phyloP scores from a whole-genome alignment of 2,797 vertebrate genomes.

The Sylvia borin region DNA sequence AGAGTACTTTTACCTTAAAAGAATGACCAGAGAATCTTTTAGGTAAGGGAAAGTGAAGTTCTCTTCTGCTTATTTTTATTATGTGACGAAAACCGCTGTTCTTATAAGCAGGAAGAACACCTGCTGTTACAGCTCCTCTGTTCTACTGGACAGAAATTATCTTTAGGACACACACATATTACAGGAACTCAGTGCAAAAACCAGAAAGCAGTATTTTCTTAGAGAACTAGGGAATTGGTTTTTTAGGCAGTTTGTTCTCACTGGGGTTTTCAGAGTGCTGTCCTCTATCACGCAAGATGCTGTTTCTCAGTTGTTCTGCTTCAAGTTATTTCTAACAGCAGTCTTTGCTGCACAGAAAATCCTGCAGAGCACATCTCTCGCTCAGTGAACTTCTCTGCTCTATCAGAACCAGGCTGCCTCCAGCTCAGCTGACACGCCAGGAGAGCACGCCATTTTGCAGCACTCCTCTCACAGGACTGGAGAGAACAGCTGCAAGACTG shows the following conservation, averaged over 20 bases:
- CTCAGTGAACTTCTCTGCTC: not conserved
- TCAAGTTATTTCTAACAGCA: not conserved
- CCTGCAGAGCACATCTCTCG: not conserved
- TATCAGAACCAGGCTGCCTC: not conserved
- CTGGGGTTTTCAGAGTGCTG: not conserved
- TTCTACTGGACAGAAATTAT: not conserved
- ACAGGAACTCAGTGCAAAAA: not conserved
- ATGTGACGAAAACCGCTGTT: accelerated
- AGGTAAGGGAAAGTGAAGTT: not conserved
- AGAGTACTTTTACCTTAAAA: not conserved
- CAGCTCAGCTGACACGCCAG: not conserved
- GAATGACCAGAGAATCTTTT: not conserved
- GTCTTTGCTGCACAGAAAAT: not conserved
- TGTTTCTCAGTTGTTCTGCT: not conserved
- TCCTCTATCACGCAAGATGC: not conserved
- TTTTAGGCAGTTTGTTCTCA: not conserved
- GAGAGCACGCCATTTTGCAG: not conserved
- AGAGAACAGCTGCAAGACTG: accelerated
- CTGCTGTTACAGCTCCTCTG: not conserved
- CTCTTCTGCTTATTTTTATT: not conserved
- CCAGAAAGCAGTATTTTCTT: not conserved
- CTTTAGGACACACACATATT: not conserved
- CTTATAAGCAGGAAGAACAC: not conserved
- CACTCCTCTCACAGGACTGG: accelerated
- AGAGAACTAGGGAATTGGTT: accelerated